These are phyloP conservation scores for Tetranychus piercei DNA, from an alignment of 2,888 invertebrate genomes.

Conservation along the genomic window DNA sequence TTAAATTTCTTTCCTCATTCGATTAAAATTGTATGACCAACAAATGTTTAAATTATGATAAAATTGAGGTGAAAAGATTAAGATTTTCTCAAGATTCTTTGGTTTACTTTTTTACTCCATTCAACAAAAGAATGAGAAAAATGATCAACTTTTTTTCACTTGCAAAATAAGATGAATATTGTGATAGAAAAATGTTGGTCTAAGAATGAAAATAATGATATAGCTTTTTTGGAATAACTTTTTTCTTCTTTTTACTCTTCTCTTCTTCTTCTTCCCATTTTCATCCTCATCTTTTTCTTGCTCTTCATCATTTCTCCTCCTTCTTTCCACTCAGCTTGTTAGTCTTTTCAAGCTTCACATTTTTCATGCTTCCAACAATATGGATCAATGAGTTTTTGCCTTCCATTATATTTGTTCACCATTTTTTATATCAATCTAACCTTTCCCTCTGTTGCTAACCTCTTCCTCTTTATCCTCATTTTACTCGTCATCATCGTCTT, in stretches of 20 bases:
- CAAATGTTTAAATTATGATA: no score
- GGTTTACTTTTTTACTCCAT: no score
- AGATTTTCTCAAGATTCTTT: no score
- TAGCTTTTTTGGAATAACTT: neutral
- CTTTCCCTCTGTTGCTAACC: neutral
- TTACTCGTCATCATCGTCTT: neutral
- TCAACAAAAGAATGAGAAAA: no score
- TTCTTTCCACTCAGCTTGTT: neutral
- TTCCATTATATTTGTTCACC: neutral
- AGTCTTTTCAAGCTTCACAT: neutral
- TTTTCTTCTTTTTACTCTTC: neutral
- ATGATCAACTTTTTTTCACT: no score
- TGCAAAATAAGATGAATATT: no score
- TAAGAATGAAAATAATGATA: neutral
- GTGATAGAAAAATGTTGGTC: no score
- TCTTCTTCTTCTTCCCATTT: neutral
- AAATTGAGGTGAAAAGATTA: no score
- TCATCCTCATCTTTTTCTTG: slow-evolving; percentile 1
- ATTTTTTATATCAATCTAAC: neutral
- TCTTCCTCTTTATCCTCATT: neutral
- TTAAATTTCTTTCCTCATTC: no score
- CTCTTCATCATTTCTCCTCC: no score
- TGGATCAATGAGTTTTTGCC: neutral
- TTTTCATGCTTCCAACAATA: neutral
- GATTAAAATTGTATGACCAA: no score